Evolutionary conservation across 2,888 invertebrate genomes (phyloP), one percentile per base, ranked within the genome.

Genomic region (Drosophila birchii): DNA sequence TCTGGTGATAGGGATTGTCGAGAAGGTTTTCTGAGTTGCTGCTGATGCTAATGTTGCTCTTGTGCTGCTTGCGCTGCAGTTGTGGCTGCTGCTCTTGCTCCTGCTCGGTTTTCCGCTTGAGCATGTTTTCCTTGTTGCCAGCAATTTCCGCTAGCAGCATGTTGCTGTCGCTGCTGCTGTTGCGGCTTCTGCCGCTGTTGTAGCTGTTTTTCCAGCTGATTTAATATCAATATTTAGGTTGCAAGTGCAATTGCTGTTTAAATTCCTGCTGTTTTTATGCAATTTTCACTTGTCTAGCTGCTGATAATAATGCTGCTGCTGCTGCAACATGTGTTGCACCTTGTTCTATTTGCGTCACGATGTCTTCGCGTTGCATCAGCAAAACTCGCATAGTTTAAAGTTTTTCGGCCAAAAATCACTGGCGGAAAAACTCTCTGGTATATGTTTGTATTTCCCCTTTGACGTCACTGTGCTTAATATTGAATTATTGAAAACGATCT

Each of bases 101-200:
- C 41, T 68, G 79, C 9, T 79, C 79, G n/a, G 85, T 54, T 26
- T 84, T 87, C 14, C 83, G 79, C 14, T 83, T 83, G n/a, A 66
- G 67, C 67, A 55, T 71, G 49, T 29, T 71, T 44, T 60, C 49
- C 43, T 58, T 26, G 32, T 57, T n/a, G 49, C 7, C 49, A 16
- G 41, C n/a, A 23, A 9, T 53, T 44, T 41, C 57, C 59, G 51
- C 47, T 57, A 44, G 45, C 39, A 67, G 43, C 47, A 43, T 77
- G 45, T 51, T 73, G 82, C 79, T 26, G 16, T 5, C 32, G 55
- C 43, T 76, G 44, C 41, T 72, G 79, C 41, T 68, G 81, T 70
- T 68, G 62, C n/a, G 36, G 49, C 14, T 76, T 41, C 44, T 72
- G 77, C 4, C 8, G 34, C 43, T 43, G 29, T 23, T 45, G 12